These are phyloP conservation scores for Steinernema hermaphroditum DNA, from an alignment of 2,888 invertebrate species.

Conservation along the genomic window DNA sequence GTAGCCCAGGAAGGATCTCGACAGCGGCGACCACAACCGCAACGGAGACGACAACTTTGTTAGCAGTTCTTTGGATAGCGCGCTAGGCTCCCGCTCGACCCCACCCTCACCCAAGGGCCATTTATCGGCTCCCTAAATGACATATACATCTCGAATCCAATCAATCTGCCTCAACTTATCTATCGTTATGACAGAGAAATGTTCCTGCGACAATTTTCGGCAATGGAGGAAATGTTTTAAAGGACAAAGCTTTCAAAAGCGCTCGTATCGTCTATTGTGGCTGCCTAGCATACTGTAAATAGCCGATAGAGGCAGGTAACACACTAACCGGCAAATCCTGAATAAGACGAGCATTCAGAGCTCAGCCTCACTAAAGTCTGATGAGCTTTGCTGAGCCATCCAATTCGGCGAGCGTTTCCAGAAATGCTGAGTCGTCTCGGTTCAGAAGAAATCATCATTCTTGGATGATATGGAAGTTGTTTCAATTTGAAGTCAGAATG, in stretches of 20 bases:
- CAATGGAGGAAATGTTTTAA: background rate
- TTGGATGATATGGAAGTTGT: background rate
- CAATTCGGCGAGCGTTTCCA: constrained; percentile 1
- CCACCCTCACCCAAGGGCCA: constrained; percentile 30
- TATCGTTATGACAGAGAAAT: constrained; percentile 20
- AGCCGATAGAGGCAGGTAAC: background rate
- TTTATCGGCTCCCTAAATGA: constrained; percentile 30
- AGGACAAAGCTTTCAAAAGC: too few species aligned
- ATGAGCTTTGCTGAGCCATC: constrained; percentile 20
- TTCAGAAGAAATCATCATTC: background rate
- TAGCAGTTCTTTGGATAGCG: constrained; percentile 24
- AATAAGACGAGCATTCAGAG: constrained; percentile 2
- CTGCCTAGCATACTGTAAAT: too few species aligned
- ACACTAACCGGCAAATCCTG: constrained; percentile 17
- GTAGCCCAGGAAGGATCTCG: constrained; percentile 10
- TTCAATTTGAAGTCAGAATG: background rate
- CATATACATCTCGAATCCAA: constrained; percentile 31
- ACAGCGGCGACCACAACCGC: constrained; percentile 19
- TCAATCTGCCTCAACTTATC: constrained; percentile 26
- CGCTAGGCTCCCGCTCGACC: constrained; percentile 27
- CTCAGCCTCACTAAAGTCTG: constrained; percentile 12
- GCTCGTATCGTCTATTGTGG: too few species aligned
- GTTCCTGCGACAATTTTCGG: background rate
- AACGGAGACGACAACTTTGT: constrained; percentile 28
- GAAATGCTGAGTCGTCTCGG: background rate